These are phyloP conservation scores for Caenorhabditis panamensis DNA, from an alignment of 2,888 invertebrate species.

Conservation along the genomic window DNA sequence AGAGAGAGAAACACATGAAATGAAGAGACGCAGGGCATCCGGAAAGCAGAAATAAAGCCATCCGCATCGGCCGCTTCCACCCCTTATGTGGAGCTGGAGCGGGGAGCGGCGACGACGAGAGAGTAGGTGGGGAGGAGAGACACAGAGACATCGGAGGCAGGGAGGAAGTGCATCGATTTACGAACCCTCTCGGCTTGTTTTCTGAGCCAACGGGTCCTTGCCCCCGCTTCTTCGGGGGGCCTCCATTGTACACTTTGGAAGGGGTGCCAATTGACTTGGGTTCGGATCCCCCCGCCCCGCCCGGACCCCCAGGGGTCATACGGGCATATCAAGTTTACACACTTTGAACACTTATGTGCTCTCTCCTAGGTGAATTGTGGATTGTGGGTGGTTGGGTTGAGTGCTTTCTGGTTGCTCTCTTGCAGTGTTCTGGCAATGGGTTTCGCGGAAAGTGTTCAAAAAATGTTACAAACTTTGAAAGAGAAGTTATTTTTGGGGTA, in stretches of 20 bases:
- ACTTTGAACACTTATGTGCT: no score
- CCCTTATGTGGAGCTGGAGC: slow-evolving; percentile 7
- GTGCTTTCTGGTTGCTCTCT: no score
- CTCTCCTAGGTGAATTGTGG: no score
- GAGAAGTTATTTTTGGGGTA: no score
- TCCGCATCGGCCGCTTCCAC: not conserved
- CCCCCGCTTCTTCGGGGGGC: not conserved
- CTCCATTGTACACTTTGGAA: slow-evolving; percentile 35
- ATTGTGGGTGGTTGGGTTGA: no score
- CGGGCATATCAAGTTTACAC: no score
- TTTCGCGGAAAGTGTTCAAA: no score
- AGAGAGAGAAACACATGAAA: not conserved
- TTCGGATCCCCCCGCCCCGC: no score
- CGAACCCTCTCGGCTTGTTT: slow-evolving; percentile 11
- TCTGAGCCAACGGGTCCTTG: not conserved
- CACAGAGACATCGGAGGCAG: slow-evolving; percentile 21
- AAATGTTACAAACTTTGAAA: no score
- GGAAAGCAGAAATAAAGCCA: not conserved
- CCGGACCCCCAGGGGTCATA: no score
- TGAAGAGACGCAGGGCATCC: not conserved
- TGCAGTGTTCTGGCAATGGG: no score
- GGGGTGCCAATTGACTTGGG: slow-evolving; percentile 12
- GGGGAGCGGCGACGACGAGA: slow-evolving; percentile 8
- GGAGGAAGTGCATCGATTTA: slow-evolving; percentile 52
- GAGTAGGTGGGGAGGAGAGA: not conserved